phyloP scores from a whole-genome alignment of 2,113 vertebrate genomes.

The Trachemys scripta region DNA sequence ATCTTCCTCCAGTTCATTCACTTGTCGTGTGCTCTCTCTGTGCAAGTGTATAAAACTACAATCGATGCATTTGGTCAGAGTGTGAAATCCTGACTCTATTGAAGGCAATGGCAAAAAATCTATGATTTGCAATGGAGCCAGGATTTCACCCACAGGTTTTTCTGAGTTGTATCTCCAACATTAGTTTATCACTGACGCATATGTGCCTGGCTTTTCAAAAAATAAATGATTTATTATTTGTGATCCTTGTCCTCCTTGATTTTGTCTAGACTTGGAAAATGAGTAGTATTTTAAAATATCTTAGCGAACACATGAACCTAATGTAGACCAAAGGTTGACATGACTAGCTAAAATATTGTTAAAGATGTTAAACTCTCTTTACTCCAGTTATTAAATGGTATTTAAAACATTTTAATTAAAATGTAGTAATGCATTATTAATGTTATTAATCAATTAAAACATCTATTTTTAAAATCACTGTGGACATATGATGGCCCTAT shows the following conservation, averaged over 20 bases:
- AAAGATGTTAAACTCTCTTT: not conserved
- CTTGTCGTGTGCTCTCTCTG: not conserved
- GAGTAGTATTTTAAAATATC: not conserved
- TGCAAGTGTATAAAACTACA: not conserved
- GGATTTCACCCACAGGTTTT: not conserved
- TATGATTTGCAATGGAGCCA: not conserved
- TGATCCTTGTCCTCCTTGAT: not conserved
- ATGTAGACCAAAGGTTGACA: not conserved
- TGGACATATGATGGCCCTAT: not conserved
- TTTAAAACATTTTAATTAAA: not conserved
- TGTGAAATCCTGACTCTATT: not conserved
- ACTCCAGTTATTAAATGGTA: not conserved
- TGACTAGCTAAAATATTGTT: not conserved
- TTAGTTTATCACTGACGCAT: not conserved
- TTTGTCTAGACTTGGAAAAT: not conserved
- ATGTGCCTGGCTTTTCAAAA: not conserved
- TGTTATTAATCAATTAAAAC: not conserved
- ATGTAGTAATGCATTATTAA: not conserved
- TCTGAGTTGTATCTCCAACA: not conserved
- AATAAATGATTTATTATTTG: not conserved
- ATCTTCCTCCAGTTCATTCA: not conserved
- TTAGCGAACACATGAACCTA: not conserved
- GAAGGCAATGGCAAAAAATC: not conserved
- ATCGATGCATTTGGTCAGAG: not conserved
- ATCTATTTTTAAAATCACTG: not conserved